Evolutionary conservation across 2,888 invertebrate species (phyloP), one percentile per base, ranked within the genome.

Genomic region (Coelopa pilipes): DNA sequence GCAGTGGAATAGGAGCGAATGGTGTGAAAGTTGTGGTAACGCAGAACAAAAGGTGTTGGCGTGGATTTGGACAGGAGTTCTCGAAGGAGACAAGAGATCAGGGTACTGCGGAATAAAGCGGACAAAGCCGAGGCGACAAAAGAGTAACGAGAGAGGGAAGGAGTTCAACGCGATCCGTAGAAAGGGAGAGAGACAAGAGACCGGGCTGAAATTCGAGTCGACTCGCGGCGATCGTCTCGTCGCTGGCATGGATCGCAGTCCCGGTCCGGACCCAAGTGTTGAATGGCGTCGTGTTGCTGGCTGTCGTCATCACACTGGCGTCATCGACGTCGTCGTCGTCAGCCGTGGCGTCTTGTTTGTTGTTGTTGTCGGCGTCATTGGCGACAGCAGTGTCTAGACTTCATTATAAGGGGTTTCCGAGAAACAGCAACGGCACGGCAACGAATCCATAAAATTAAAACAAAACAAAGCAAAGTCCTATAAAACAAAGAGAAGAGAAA

Each of bases 201-300:
- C 21, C 21, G 11, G 9, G 1, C 57, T 19, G 12, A 19, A 57
- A 19, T 57, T 57, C 57, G 21, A 57, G 17, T 19, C 21, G 57
- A 17, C n/a, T 17, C 57, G 46, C 34, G 46, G 46, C 46, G 57
- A 17, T 57, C 19, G 19, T 17, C 17, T 57, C 57, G 57, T 57
- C 57, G 21, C 11, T 57, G 57, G 17, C n/a, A 34, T 34, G 34
- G 34, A 34, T 57, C 21, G 15, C n/a, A 57, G 17, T 17, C 57
- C 57, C 11, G 7, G 13, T 62, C 34, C 34, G 2, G n/a, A 34
- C 13, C 49, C 19, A 21, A 68, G 59, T 57, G 69, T 69, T 57
- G 69, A 34, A 69, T 69, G 69, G 69, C 69, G 57, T 69, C 69
- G 57, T 57, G 21, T 69, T 46, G 19, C 57, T 57, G 55, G 34